Conservation (phyloP, 2,113 vertebrate species). For the Callipepla californica region DNA sequence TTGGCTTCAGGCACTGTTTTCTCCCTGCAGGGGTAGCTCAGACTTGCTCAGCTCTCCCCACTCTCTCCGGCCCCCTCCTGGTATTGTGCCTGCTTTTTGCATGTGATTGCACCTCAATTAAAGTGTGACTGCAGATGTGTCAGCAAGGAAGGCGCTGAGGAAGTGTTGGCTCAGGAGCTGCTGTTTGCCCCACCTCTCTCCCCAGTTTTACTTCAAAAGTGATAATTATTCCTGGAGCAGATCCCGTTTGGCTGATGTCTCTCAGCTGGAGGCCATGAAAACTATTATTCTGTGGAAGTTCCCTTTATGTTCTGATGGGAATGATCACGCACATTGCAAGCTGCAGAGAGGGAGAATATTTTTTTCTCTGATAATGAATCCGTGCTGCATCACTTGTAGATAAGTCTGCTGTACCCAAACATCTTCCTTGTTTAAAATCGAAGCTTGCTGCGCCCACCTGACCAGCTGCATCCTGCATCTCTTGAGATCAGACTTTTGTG, state of each 20-base stretch:
- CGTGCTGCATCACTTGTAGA: neutral
- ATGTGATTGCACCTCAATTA: neutral
- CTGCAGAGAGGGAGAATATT: neutral
- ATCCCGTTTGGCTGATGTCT: neutral
- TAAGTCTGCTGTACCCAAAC: constrained; percentile 3
- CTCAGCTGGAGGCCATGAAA: neutral
- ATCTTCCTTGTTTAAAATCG: neutral
- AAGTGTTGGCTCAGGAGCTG: neutral
- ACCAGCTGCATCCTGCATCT: neutral
- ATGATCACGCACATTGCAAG: neutral
- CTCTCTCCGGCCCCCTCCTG: neutral
- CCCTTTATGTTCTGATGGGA: neutral
- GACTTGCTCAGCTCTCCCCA: neutral
- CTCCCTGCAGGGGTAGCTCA: neutral
- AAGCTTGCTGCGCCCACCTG: neutral
- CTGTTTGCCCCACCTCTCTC: neutral
- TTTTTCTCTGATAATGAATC: neutral
- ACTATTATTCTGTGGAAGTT: neutral
- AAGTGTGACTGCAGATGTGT: neutral
- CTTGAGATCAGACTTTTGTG: neutral
- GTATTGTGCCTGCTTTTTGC: neutral
- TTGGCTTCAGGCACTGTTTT: neutral
- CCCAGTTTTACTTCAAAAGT: neutral
- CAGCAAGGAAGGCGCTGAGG: neutral
- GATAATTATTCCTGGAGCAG: neutral